Conservation (phyloP, 2,888 invertebrate genomes). For the Diarsia rubi region DNA sequence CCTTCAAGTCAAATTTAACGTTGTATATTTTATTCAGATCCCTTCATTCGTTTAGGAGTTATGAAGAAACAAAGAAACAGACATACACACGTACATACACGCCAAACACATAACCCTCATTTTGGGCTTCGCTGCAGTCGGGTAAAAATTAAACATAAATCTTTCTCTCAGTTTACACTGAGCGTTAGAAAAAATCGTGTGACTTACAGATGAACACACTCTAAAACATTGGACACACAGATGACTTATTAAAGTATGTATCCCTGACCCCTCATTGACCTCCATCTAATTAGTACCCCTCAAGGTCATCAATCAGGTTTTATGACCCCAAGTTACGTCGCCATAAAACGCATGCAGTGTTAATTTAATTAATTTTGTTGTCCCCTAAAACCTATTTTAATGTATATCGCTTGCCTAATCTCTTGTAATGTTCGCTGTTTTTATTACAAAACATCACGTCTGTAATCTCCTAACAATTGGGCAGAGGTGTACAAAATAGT, state of each 20-base stretch:
- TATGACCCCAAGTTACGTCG: slow-evolving; percentile 33
- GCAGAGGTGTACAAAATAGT: neutral
- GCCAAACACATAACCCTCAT: too few species aligned
- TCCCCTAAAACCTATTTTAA: neutral
- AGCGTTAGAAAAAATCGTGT: neutral
- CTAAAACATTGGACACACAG: neutral
- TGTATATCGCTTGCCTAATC: slow-evolving; percentile 7
- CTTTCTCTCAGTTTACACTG: neutral
- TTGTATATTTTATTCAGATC: too few species aligned
- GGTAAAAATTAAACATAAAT: neutral
- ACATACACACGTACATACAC: too few species aligned
- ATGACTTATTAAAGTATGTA: slow-evolving; percentile 1
- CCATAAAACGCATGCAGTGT: slow-evolving; percentile 23
- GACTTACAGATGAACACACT: neutral
- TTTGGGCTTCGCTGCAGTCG: too few species aligned
- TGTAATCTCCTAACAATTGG: neutral
- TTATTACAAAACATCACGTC: neutral
- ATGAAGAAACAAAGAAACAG: too few species aligned
- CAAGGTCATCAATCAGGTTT: slow-evolving; percentile 38
- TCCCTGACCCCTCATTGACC: slow-evolving; percentile 28
- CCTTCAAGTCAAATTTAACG: too few species aligned
- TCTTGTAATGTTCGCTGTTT: neutral
- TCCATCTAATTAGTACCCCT: slow-evolving; percentile 30
- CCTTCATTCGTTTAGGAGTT: too few species aligned
- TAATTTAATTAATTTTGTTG: slow-evolving; percentile 30